Evolutionary conservation across 1,140 invertebrate genomes (phyloP).

Genomic region (Papilio polyxenes): DNA sequence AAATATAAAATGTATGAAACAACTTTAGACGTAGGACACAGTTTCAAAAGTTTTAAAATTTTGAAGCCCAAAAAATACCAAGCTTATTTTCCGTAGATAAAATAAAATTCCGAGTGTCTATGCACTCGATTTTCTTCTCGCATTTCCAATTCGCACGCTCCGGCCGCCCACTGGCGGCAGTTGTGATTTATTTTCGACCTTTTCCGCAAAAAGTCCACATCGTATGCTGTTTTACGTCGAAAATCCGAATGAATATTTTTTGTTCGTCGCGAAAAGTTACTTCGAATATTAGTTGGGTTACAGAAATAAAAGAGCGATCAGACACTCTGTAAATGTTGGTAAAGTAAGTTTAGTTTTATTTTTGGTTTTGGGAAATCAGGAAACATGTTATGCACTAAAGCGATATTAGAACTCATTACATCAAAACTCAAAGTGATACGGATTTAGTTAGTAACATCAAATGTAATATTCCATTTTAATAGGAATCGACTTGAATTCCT

Average conservation of each 20-base stretch:
- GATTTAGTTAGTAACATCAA: background rate
- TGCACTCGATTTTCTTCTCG: conserved; percentile 28
- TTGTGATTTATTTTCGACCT: conserved; percentile 65
- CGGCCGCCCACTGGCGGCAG: conserved; percentile 52
- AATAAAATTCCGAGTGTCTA: background rate
- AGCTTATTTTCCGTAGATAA: background rate
- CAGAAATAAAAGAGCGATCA: background rate
- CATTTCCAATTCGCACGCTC: conserved; percentile 44
- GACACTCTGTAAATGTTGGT: background rate
- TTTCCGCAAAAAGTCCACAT: conserved; percentile 58
- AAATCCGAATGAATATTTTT: conserved; percentile 54
- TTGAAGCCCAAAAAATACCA: background rate
- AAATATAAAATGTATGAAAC: no score
- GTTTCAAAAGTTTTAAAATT: no score
- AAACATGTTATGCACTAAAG: no score
- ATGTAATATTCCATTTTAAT: no score
- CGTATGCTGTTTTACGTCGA: conserved; percentile 60
- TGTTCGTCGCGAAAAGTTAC: conserved; percentile 37
- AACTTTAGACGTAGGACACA: no score
- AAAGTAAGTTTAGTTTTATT: background rate
- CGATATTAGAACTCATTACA: background rate
- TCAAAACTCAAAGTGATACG: background rate
- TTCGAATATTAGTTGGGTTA: conserved; percentile 6
- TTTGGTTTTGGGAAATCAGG: no score
- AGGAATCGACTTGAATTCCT: background rate